Conservation (phyloP, 2,888 invertebrate species). For the Pseudeuparius sepicola region DNA sequence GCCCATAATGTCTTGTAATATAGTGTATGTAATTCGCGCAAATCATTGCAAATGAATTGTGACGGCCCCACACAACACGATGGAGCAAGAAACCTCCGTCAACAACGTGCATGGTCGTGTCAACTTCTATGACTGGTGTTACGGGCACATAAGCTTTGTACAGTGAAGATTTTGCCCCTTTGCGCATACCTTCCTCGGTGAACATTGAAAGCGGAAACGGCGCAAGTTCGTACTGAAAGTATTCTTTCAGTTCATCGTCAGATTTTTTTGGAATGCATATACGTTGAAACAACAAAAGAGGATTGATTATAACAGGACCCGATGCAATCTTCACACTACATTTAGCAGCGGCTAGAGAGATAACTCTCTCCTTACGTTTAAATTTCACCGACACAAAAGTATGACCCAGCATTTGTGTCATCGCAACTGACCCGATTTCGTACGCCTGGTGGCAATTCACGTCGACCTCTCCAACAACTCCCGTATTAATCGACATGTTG, state of each 20-base stretch:
- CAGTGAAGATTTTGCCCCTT: slow-evolving; percentile 2
- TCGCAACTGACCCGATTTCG: background rate
- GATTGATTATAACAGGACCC: background rate
- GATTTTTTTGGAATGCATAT: slow-evolving; percentile 12
- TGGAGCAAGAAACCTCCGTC: slow-evolving; percentile 15
- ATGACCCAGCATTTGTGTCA: slow-evolving; percentile 1
- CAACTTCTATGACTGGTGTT: too few species aligned
- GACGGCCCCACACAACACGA: slow-evolving; percentile 22
- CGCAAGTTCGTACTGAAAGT: slow-evolving; percentile 12
- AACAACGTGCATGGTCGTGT: slow-evolving; percentile 3
- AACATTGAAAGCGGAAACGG: slow-evolving; percentile 9
- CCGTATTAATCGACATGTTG: slow-evolving; percentile 21
- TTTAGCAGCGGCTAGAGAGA: slow-evolving; percentile 1
- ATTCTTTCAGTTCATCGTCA: slow-evolving; percentile 6
- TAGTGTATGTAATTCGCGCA: slow-evolving; percentile 13
- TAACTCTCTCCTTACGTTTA: slow-evolving; percentile 2
- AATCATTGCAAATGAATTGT: slow-evolving; percentile 20
- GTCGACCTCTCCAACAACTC: slow-evolving; percentile 19
- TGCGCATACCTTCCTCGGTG: slow-evolving; percentile 1
- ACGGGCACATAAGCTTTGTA: slow-evolving; percentile 3
- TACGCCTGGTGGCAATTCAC: slow-evolving; percentile 12
- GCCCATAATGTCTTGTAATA: slow-evolving; percentile 15
- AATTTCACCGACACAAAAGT: slow-evolving; percentile 2
- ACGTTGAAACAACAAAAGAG: slow-evolving; percentile 9
- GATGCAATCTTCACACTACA: slow-evolving; percentile 1